Conservation (phyloP, 2,888 invertebrate genomes). For the Timandra comae region DNA sequence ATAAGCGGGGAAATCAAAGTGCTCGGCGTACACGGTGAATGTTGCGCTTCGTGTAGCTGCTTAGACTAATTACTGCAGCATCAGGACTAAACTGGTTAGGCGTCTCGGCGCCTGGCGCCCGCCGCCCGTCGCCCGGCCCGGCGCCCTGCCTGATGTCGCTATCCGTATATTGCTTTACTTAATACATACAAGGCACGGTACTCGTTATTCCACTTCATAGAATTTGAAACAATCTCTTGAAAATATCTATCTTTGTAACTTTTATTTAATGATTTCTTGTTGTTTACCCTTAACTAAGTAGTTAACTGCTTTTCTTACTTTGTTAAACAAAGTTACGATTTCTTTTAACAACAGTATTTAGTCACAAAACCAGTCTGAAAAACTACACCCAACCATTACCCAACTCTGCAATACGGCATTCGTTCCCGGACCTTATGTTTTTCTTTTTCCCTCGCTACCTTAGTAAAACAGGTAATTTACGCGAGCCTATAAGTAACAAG, state of each 20-base stretch:
- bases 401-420: slow-evolving; percentile 25
- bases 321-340: no score
- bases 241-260: no score
- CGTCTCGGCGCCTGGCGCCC: slow-evolving; percentile 7
- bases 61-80: slow-evolving; percentile 67
- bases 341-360: no score
- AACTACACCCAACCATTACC: no score
- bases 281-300: no score
- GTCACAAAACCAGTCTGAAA: no score
- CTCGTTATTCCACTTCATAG: slow-evolving; percentile 36
- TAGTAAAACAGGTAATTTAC: slow-evolving; percentile 72
- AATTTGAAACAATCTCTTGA: no score
- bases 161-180: slow-evolving; percentile 30
- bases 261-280: no score
- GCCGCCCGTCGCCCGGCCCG: slow-evolving; percentile 12
- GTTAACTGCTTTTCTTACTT: no score
- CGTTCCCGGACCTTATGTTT: slow-evolving; percentile 51
- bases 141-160: slow-evolving; percentile 30
- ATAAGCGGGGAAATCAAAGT: slow-evolving; percentile 43
- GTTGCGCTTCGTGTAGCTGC: slow-evolving; percentile 45
- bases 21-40: slow-evolving; percentile 34
- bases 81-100: slow-evolving; percentile 60
- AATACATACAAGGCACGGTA: slow-evolving; percentile 27
- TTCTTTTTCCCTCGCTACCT: slow-evolving; percentile 49
- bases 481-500: slow-evolving; percentile 74